Evolutionary conservation across 2,113 vertebrate genomes (phyloP).

Genomic region (Dolichallabes microphthalmus): DNA sequence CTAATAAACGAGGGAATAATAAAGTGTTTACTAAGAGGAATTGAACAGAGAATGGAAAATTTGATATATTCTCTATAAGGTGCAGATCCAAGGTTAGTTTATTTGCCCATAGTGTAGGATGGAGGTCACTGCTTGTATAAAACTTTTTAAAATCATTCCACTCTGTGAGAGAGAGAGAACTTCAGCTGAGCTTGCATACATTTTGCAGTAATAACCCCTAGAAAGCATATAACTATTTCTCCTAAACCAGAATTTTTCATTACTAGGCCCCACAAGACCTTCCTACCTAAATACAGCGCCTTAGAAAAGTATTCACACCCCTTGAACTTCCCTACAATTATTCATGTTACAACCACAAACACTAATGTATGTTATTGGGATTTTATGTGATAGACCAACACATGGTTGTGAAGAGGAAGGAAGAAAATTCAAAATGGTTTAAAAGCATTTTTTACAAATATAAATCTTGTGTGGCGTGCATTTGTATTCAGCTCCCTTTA

Average conservation of each 20-base stretch:
- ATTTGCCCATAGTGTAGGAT: not conserved
- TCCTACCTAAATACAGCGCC: not conserved
- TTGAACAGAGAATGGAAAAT: not conserved
- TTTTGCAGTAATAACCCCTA: not conserved
- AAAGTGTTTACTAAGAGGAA: not conserved
- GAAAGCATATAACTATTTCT: not conserved
- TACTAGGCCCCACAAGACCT: not conserved
- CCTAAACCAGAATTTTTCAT: conserved; percentile 31
- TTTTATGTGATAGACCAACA: no score
- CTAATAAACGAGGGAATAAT: not conserved
- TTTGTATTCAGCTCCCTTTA: no score
- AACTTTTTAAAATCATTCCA: not conserved
- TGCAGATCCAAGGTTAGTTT: not conserved
- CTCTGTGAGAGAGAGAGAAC: not conserved
- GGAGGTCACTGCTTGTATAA: not conserved
- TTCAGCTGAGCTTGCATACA: not conserved
- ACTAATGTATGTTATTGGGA: no score
- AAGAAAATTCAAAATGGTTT: no score
- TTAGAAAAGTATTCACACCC: no score
- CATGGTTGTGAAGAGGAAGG: no score
- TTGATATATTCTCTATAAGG: not conserved
- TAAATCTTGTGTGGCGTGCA: no score
- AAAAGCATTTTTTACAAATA: no score
- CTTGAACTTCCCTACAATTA: no score
- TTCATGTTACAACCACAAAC: no score